Evolutionary conservation across 2,888 invertebrate genomes (phyloP), one percentile per base, ranked within the genome.

Genomic region (Miltochrista miniata): DNA sequence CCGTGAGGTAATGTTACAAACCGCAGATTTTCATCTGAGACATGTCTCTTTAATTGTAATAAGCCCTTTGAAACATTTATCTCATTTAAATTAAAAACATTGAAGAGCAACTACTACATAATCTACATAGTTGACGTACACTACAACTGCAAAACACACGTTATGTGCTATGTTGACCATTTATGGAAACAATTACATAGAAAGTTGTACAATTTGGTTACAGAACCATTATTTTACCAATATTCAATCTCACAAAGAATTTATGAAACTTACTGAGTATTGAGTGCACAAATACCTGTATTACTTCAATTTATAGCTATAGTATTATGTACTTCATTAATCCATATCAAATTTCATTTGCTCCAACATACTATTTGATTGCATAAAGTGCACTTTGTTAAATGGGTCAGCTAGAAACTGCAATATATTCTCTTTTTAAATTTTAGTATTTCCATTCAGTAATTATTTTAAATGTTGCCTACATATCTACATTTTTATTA

Each of bases 1-100:
- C 74, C 63, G 72, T 59, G 81, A 81, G 76, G 79, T 82, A 81
- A 80, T 66, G 76, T 81, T 84, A 78, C 82, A 78, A 67, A 67
- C 57, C 52, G 61, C 68, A 49, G 50, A 59, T 64, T 54, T 58
- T 54, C 49, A 46, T 47, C 45, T n/a, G n/a, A n/a, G 47, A 50
- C 54, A 55, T 54, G 47, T 47, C 39, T 55, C 50, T 56, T 46
- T 51, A 48, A 52, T 50, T 43, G 48, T 29, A 49, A 56, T 45
- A 37, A 48, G 46, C 46, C 46, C 43, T 51, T 38, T 49, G 42
- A 45, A 54, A 58, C 60, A 59, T 53, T 49, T 59, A 54, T 48
- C 44, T 37, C 56, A 57, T 56, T 65, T 56, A 44, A 51, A 58
- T 63, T 61, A 60, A 61, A 72, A 74, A 66, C 70, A 68, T 68